Percentiles rank a stretch among this genome's conserved stretches.
Evolutionary conservation across 2,797 vertebrate genomes (phyloP).

Genomic region (Glossophaga mutica): DNA sequence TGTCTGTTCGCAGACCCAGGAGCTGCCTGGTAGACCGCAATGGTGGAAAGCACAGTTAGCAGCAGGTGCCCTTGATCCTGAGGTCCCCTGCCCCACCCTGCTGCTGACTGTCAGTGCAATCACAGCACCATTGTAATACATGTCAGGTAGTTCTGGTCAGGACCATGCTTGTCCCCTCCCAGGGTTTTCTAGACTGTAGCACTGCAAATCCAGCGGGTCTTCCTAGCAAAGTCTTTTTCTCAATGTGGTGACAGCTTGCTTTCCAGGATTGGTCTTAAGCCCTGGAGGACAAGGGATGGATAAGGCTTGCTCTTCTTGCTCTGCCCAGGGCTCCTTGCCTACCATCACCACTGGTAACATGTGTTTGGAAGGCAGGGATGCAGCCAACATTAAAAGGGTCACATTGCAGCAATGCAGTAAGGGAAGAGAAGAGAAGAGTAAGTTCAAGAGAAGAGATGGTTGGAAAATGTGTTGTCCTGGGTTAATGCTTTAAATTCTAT

Average conservation of each 20-base stretch:
- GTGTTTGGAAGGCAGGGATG: neutral
- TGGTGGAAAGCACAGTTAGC: neutral
- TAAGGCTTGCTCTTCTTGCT: neutral
- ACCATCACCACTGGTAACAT: neutral
- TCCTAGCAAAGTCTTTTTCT: neutral
- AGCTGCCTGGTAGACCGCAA: neutral
- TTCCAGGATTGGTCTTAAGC: neutral
- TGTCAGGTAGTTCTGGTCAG: neutral
- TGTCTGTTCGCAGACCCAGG: neutral
- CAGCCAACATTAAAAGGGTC: neutral
- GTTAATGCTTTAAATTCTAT: neutral
- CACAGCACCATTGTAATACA: neutral
- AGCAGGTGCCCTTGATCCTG: neutral
- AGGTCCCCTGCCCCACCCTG: rapidly evolving
- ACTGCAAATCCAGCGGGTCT: neutral
- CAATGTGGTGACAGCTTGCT: neutral
- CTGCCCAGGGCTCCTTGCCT: neutral
- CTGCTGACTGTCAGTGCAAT: neutral
- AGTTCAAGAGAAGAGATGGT: neutral
- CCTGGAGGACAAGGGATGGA: neutral
- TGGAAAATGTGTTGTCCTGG: neutral
- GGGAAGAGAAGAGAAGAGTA: neutral
- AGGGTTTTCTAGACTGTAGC: neutral
- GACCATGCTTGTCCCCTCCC: neutral
- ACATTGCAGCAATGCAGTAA: neutral